Percentiles rank a stretch among this genome's conserved stretches.
These are phyloP conservation scores for Drosophila yooni DNA, from an alignment of 2,888 invertebrate species.

Conservation along the genomic window DNA sequence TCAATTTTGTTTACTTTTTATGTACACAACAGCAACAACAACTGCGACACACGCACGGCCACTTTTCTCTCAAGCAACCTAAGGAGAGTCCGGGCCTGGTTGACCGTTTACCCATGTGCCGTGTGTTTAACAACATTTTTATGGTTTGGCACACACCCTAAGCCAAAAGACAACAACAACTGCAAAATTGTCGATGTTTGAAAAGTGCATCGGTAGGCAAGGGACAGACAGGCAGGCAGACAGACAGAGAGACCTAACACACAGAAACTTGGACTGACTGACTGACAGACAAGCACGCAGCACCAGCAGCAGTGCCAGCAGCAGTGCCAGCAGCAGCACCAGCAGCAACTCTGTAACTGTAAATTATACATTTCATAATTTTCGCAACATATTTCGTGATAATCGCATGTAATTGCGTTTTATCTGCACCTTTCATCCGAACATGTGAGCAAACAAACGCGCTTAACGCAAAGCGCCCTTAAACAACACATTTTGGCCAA, in stretches of 20 bases:
- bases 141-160: slow-evolving; percentile 84
- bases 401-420: slow-evolving; percentile 84
- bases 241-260: not conserved
- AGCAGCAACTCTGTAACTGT: slow-evolving; percentile 76
- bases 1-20: slow-evolving; percentile 82
- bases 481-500: slow-evolving; percentile 39
- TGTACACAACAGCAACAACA: slow-evolving; percentile 42
- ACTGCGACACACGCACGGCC: slow-evolving; percentile 73
- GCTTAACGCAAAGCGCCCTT: slow-evolving; percentile 61
- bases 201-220: slow-evolving; percentile 55
- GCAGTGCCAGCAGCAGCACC: slow-evolving; percentile 7
- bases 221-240: slow-evolving; percentile 18
- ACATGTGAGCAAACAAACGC: slow-evolving; percentile 82
- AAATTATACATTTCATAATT: slow-evolving; percentile 84
- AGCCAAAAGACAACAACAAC: slow-evolving; percentile 50
- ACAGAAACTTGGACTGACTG: not conserved
- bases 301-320: not conserved
- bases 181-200: slow-evolving; percentile 49
- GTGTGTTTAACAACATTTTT: slow-evolving; percentile 83
- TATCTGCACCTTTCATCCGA: slow-evolving; percentile 84
- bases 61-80: slow-evolving; percentile 52
- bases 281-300: slow-evolving; percentile 24
- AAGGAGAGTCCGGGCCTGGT: not conserved
- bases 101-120: slow-evolving; percentile 13
- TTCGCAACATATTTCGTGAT: slow-evolving; percentile 80